These are phyloP conservation scores for Lordiphosa stackelbergi DNA, from an alignment of 1,140 invertebrate genomes.

Conservation along the genomic window DNA sequence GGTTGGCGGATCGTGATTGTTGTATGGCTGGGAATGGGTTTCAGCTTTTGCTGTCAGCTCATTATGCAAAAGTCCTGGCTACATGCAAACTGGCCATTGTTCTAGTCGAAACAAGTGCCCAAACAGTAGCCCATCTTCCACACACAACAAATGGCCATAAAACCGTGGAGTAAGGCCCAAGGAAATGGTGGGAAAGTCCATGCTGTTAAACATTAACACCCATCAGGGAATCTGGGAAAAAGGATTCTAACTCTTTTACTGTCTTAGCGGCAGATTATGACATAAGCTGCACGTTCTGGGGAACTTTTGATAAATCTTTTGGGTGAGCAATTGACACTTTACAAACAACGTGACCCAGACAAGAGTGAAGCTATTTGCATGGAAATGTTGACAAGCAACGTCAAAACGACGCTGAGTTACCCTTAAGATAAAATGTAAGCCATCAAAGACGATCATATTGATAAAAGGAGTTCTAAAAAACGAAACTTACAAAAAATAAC, in stretches of 20 bases:
- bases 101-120: constrained; percentile 26
- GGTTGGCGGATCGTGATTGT: constrained; percentile 36
- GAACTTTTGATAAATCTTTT: constrained; percentile 36
- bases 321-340: constrained; percentile 70
- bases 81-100: constrained; percentile 72
- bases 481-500: too few species aligned
- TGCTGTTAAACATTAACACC: constrained; percentile 61
- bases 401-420: constrained; percentile 36
- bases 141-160: constrained; percentile 56
- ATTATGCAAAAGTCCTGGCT: constrained; percentile 56
- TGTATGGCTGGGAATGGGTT: constrained; percentile 29
- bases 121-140: constrained; percentile 44
- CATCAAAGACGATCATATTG: too few species aligned
- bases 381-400: constrained; percentile 21
- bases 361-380: constrained; percentile 51
- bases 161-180: constrained; percentile 28
- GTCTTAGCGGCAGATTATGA: constrained; percentile 50
- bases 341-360: constrained; percentile 71
- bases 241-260: constrained; percentile 15
- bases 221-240: constrained; percentile 17
- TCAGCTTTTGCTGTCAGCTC: constrained; percentile 24
- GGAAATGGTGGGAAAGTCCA: constrained; percentile 61
- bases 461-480: too few species aligned
- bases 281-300: constrained; percentile 70
- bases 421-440: constrained; percentile 4